A percentile compares a stretch with the other conserved stretches of the same genome.
Conservation (phyloP, 2,113 vertebrate genomes). For the Manacus vitellinus region DNA sequence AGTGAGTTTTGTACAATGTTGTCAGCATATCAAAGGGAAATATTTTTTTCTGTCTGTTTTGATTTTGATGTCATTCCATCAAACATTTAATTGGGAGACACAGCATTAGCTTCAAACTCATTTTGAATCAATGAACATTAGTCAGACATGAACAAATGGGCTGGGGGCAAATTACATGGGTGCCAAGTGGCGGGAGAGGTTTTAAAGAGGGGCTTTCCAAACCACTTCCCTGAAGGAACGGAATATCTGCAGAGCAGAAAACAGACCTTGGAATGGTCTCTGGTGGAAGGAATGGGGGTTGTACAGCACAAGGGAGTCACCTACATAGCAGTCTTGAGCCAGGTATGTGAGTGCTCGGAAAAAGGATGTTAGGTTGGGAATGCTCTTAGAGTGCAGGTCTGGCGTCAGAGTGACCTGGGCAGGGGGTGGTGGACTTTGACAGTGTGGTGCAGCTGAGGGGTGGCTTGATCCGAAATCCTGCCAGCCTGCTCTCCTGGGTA, state of each 20-base stretch:
- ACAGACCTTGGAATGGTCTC: neutral
- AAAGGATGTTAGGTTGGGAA: neutral
- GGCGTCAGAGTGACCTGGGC: neutral
- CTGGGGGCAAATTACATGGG: neutral
- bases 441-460: neutral
- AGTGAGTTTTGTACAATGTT: neutral
- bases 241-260: neutral
- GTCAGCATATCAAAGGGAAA: slow-evolving; percentile 14
- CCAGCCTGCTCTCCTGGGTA: neutral
- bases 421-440: neutral
- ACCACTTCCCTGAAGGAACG: neutral
- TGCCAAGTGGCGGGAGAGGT: neutral
- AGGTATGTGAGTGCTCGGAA: neutral
- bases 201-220: neutral
- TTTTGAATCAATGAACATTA: slow-evolving; percentile 21
- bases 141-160: slow-evolving; percentile 8
- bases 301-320: neutral
- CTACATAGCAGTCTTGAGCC: neutral
- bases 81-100: slow-evolving; percentile 40
- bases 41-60: slow-evolving; percentile 9
- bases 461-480: neutral
- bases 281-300: neutral
- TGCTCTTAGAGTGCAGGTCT: neutral
- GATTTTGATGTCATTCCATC: slow-evolving; percentile 53
- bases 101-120: slow-evolving; percentile 8